A percentile compares a stretch with the other conserved stretches of the same genome.
Conservation (phyloP, 37 sponge, comb jelly and placozoan genomes). For the Eunapius fragilis region DNA sequence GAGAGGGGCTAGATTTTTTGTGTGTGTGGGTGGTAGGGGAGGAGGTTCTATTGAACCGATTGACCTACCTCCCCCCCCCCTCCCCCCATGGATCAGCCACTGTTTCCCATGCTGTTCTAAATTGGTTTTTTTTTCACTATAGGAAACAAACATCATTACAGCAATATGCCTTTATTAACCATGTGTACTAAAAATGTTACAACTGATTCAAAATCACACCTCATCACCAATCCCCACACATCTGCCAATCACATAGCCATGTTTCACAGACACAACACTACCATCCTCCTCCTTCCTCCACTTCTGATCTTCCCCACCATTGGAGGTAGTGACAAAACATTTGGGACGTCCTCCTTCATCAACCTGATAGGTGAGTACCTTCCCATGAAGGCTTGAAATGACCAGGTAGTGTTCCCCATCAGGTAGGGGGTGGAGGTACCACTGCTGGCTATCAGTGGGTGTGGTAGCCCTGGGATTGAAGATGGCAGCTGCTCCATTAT, state of each 20-base stretch:
- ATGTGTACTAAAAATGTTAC: too few species aligned
- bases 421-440: not conserved
- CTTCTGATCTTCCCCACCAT: not conserved
- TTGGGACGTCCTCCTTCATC: not conserved
- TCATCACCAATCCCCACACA: not conserved
- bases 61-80: too few species aligned
- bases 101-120: too few species aligned
- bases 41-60: too few species aligned
- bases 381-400: not conserved
- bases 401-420: not conserved
- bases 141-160: too few species aligned
- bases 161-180: too few species aligned
- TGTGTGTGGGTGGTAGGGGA: too few species aligned
- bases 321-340: not conserved
- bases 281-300: not conserved
- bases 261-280: not conserved
- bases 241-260: not conserved
- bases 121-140: too few species aligned
- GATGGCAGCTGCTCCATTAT: not conserved
- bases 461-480: not conserved
- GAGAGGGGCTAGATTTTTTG: too few species aligned
- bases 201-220: too few species aligned
- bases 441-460: not conserved
- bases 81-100: too few species aligned
- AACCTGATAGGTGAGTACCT: not conserved